Conservation (phyloP, 1,140 invertebrate genomes). For the Eurosta solidaginis region DNA sequence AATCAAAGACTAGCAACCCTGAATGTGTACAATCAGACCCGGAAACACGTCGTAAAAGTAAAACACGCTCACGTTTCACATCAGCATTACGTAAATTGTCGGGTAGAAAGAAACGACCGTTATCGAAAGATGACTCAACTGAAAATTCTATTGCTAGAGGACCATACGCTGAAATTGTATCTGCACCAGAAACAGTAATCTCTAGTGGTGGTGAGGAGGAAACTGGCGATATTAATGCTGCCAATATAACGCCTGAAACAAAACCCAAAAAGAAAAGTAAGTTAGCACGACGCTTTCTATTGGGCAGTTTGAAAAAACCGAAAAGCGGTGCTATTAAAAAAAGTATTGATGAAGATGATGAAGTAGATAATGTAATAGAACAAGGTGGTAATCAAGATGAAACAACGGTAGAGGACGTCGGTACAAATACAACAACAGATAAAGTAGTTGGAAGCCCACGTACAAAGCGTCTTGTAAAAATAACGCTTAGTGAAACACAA, state of each 20-base stretch:
- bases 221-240: not conserved
- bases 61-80: constrained; percentile 52
- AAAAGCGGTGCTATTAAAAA: constrained; percentile 44
- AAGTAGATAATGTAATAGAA: not conserved
- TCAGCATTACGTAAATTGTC: constrained; percentile 54
- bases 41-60: constrained; percentile 37
- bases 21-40: constrained; percentile 32
- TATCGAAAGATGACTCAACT: not conserved
- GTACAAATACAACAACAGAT: constrained; percentile 33
- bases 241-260: not conserved
- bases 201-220: constrained; percentile 29
- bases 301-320: constrained; percentile 44
- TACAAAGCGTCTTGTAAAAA: constrained; percentile 7
- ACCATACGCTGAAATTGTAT: not conserved
- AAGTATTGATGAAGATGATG: constrained; percentile 17
- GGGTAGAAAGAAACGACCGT: not conserved
- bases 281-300: constrained; percentile 45
- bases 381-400: constrained; percentile 33
- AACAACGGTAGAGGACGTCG: constrained; percentile 43
- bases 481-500: constrained; percentile 2
- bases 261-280: constrained; percentile 50
- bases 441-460: constrained; percentile 1
- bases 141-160: not conserved
- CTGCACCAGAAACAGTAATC: not conserved
- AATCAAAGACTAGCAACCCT: constrained; percentile 16